A percentile compares a stretch with the other conserved stretches of the same genome.
Evolutionary conservation across 2,113 vertebrate species (phyloP).

Genomic region (Planiliza haematocheilus): DNA sequence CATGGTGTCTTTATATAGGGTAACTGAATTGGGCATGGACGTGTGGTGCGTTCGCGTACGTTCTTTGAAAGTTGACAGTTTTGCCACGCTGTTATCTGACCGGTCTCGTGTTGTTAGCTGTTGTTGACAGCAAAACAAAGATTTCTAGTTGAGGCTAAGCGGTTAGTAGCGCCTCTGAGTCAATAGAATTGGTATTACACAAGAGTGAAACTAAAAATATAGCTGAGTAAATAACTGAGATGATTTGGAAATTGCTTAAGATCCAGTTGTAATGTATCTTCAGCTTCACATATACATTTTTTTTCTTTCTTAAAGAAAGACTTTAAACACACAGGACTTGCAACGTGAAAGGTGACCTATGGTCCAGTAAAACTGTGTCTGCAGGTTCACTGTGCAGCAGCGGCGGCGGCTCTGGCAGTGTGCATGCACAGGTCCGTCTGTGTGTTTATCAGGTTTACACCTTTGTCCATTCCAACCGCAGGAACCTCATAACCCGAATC

Average conservation of each 20-base stretch:
- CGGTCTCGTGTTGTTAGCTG: conserved; percentile 11
- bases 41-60: background rate
- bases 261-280: too few species aligned
- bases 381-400: conserved; percentile 5
- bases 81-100: conserved; percentile 5
- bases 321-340: background rate
- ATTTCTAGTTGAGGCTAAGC: background rate
- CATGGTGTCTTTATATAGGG: background rate
- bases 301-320: background rate
- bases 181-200: background rate
- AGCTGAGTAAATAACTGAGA: background rate
- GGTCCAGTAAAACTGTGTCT: conserved; percentile 25
- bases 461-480: conserved; percentile 35
- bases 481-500: conserved; percentile 39
- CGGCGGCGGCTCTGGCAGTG: background rate
- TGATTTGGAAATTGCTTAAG: background rate
- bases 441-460: conserved; percentile 46
- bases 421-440: conserved; percentile 14
- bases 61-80: conserved; percentile 37
- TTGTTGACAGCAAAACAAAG: background rate
- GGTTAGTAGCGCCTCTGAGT: background rate
- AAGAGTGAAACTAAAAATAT: background rate
- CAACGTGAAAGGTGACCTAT: conserved; percentile 35
- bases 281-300: too few species aligned
- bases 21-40: background rate